Evolutionary conservation across 1,140 invertebrate genomes (phyloP).

Genomic region (Philotrypesis tridentata): DNA sequence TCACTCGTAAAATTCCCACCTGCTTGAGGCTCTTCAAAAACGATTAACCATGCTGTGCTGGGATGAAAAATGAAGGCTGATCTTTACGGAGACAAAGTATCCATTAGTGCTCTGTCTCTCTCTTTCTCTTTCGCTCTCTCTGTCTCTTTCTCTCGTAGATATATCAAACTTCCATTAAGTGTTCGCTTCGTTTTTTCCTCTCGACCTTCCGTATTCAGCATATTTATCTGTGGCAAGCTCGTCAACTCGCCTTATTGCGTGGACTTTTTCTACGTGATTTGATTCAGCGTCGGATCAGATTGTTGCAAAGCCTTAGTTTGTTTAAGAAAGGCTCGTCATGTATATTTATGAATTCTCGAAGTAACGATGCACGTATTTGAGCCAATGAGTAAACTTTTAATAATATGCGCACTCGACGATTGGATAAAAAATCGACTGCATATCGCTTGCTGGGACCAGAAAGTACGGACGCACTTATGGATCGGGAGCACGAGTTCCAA

Average conservation of each 20-base stretch:
- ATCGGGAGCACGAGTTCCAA: neutral
- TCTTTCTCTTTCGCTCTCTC: neutral
- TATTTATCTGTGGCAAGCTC: constrained; percentile 43
- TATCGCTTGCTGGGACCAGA: neutral
- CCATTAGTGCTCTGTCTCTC: neutral
- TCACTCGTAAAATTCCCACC: constrained; percentile 51
- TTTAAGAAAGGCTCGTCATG: too few relatives aligned
- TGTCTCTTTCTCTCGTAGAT: neutral
- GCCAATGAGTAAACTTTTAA: constrained; percentile 1
- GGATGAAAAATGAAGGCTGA: constrained; percentile 65
- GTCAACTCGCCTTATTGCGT: constrained; percentile 3
- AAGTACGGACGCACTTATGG: neutral
- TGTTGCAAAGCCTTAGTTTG: neutral
- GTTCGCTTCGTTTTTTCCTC: neutral
- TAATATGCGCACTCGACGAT: neutral
- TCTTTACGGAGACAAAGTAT: constrained; percentile 55
- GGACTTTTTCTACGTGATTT: neutral
- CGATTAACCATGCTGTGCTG: constrained; percentile 60
- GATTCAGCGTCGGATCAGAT: neutral
- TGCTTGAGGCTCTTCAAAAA: constrained; percentile 63
- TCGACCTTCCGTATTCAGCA: neutral
- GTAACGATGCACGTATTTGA: too few relatives aligned
- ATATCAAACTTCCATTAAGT: constrained; percentile 57
- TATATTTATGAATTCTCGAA: too few relatives aligned
- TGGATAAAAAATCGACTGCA: neutral